Base-by-base conservation (phyloP, 2,888 invertebrate species). In the Scrobipalpa costella region DNA sequence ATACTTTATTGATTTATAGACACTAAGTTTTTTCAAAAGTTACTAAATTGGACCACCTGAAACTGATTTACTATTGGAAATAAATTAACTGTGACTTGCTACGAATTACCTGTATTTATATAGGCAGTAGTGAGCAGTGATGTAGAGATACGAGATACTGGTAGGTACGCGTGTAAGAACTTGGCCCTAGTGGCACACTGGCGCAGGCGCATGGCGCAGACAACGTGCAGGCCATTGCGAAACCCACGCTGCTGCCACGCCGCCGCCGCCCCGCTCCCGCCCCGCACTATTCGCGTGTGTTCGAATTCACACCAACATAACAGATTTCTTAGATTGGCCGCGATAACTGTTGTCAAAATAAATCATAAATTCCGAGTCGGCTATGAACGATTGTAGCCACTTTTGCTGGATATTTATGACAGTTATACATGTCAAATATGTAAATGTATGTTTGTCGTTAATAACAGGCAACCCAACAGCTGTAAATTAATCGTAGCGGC, bases 211-310 rank as follows among this genome's bases (percentile, higher is more conserved):
- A 17, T 52, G 55, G 55, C 55, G 33, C 55, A 55, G 55, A 55
- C 55, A 55, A 15, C 55, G 55, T 55, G 55, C 55, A 33, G 34
- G 27, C 5, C 13, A 5, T 55, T 55, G 55, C 55, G 55, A 55
- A 55, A 55, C 34, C 33, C 55, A 27, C 44, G 44, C 44, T n/a
- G 44, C 44, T 3, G 55, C 38, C 17, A 40, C 58, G 19, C 19
- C 58, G 44, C 44, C 27, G 36, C 36, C 57, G 57, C 36, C 57
- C 36, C 57, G 21, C 19, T 19, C 17, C 19, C 33, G 49, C 49
- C 60, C 34, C 49, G 60, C 60, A 49, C 60, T 60, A 60, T 60
- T 60, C 60, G 60, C 47, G 49, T 60, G 59, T 59, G 60, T 44
- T 59, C 44, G 59, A 59, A 47, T 60, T 60, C 60, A 60, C 60